Evolutionary conservation across 2,113 vertebrate genomes (phyloP), one percentile per base, ranked within the genome.

Genomic region (Carassius gibelio): DNA sequence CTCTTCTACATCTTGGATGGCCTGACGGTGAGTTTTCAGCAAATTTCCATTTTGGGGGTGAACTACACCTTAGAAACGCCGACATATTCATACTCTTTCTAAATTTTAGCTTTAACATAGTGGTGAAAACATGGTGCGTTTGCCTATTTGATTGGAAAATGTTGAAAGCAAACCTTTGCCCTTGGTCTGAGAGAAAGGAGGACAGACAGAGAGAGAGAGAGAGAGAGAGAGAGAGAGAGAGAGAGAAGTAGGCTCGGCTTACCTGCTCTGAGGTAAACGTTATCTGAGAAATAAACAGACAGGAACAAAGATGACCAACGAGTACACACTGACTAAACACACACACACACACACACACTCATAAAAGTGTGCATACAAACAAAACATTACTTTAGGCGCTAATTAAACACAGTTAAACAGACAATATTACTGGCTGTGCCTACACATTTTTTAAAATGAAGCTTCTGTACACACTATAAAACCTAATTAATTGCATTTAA

Each of bases 181-280:
- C 76, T 62, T 62, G 21, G 36, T 38, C 36, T 62, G 34, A 77
- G n/a, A 86, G 57, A 82, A 21, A 36, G 48, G 66, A 9, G 50
- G 61, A 55, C 7, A 84, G 74, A 66, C 8, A 76, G 42, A 59
- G 0, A 64, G 17, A 79, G 78, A 84, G 26, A 81, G 77, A 55
- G 52, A 55, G 52, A 84, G 26, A 76, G 42, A 57, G 3, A 62
- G 15, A 78, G 78, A 84, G 26, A 30, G 17, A 79, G 78, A 84
- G 26, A 84, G 77, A 57, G 55, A 23, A 68, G 30, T 34, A 50
- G 30, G 81, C 64, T 45, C 88, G 4, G 92, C 95, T 95, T 95
- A 95, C 95, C 95, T 95, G 92, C 92, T 94, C 94, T 95, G 85
- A 95, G 93, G 94, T 95, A 95, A 95, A 93, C 55, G 94, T 95